A percentile compares a stretch with the other conserved stretches of the same genome.
Evolutionary conservation across 2,797 vertebrate species (phyloP).

Genomic region (Pyrocephalus nanus): DNA sequence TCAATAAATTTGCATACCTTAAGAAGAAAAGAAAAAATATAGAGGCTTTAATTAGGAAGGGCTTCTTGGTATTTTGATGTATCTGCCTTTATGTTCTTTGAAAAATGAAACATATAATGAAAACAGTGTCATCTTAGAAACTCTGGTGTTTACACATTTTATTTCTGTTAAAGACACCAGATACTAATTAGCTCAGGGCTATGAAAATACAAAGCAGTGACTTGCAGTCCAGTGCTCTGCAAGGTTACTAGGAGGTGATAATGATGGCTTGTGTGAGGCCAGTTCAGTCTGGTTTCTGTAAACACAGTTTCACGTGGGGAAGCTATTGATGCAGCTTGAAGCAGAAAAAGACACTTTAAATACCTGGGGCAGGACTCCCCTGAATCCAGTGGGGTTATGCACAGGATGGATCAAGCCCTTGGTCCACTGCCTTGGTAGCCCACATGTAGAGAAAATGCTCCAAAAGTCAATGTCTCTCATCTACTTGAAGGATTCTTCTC

Average conservation of each 20-base stretch:
- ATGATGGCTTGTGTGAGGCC: background rate
- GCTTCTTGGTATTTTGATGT: slow-evolving; percentile 45
- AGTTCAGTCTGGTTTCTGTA: background rate
- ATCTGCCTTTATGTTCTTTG: slow-evolving; percentile 61
- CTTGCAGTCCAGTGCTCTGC: background rate
- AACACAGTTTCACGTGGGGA: background rate
- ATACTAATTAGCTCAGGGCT: background rate
- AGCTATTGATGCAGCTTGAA: background rate
- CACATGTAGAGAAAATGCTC: background rate
- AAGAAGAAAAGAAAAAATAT: slow-evolving; percentile 32
- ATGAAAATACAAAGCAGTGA: background rate
- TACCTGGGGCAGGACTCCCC: no score
- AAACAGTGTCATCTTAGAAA: slow-evolving; percentile 47
- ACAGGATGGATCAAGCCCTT: accelerated
- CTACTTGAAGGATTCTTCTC: background rate
- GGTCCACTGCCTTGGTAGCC: background rate
- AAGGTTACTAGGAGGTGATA: background rate
- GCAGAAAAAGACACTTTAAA: no score
- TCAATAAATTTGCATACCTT: slow-evolving; percentile 46
- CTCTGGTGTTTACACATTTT: background rate
- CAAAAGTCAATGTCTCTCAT: background rate
- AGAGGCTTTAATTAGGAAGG: slow-evolving; percentile 61
- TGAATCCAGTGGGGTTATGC: background rate
- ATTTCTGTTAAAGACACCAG: background rate
- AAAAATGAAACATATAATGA: slow-evolving; percentile 47